phyloP scores from a whole-genome alignment of 2,888 invertebrate genomes.

The Nemotelus nigrinus region DNA sequence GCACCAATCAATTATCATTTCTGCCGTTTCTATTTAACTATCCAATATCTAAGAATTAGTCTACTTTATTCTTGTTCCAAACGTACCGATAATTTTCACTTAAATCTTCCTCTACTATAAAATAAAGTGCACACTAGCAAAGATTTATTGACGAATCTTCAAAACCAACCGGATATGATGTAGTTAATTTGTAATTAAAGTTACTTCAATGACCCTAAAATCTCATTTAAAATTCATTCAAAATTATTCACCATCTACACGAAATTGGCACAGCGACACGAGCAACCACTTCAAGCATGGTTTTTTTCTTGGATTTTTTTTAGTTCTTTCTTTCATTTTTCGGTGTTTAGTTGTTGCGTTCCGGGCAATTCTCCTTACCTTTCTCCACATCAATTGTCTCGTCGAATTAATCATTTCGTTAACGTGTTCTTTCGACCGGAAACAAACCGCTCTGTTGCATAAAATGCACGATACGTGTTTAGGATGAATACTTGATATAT shows the following conservation, averaged over 20 bases:
- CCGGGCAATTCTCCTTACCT: constrained; percentile 13
- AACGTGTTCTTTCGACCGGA: constrained; percentile 51
- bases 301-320: not conserved
- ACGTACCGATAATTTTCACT: no score
- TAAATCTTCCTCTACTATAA: no score
- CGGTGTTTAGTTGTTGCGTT: not conserved
- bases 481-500: no score
- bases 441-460: constrained; percentile 48
- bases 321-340: not conserved
- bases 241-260: constrained; percentile 21
- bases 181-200: constrained; percentile 10
- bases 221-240: constrained; percentile 36
- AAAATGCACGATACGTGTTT: constrained; percentile 37
- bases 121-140: no score
- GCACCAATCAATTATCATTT: no score
- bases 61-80: no score
- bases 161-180: constrained; percentile 26
- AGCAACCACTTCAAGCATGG: not conserved
- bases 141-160: not conserved
- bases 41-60: no score
- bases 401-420: constrained; percentile 51
- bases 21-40: no score
- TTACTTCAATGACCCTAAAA: constrained; percentile 20
- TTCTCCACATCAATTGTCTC: constrained; percentile 44
- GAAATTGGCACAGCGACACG: constrained; percentile 25